Evolutionary conservation across 2,113 vertebrate genomes (phyloP), one percentile per base, ranked within the genome.

Genomic region (Azemiops feae): DNA sequence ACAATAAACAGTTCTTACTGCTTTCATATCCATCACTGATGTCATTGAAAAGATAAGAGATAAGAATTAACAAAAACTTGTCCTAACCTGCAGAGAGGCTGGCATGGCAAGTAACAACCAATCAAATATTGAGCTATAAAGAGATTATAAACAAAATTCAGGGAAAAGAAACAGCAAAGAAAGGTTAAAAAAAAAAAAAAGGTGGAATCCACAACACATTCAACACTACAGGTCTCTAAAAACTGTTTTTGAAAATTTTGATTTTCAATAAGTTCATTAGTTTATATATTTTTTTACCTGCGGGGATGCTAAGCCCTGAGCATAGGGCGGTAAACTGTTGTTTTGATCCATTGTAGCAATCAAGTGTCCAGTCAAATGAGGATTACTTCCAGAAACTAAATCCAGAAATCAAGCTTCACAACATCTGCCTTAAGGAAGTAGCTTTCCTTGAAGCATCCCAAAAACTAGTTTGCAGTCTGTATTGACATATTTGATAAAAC

Each of bases 291-390:
- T n/a, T 58, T 90, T 98, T 97, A 99, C 99, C 98, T 98, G 99
- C 90, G 99, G 99, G 52, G 99, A 99, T n/a, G 99, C 98, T 97
- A 99, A 96, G 45, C 99, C 99, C 98, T 99, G 99, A 92, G 98
- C 97, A 0, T 99, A 99, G 14, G 98, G 96, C 5, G 99, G 98
- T 94, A 99, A 96, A 96, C 99, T 99, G 98, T 98, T 99, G 97
- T 99, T 99, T 97, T 99, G 99, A 97, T 99, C 99, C 99, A 99
- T 99, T 95, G 93, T 95, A 95, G 74, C 89, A 91, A 91, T 95
- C 93, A 92, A 55, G 97, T 97, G 95, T 94, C 95, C 89, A 92
- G 95, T 96, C 43, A 93, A 54, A 85, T 89, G 93, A 92, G 64
- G 94, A 93, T 52, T 93, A 87, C 30, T 47, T 94, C 88, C 52